Conservation (phyloP, 1,140 invertebrate genomes). For the Galendromus occidentalis region DNA sequence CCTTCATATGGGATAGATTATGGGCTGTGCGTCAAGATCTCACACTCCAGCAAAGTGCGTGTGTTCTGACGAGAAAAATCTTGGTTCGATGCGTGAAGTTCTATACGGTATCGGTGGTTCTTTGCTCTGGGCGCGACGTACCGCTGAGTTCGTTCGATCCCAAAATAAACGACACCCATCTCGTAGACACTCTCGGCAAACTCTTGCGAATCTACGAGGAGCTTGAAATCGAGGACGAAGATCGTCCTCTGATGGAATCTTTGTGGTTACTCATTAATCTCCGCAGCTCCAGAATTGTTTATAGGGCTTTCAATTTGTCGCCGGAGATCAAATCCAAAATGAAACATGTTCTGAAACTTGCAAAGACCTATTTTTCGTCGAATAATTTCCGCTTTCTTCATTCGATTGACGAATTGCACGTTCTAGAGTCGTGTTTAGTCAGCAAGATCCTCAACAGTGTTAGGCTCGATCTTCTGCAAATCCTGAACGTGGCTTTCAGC, state of each 20-base stretch:
- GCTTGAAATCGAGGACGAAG: not conserved
- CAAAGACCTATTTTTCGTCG: too few relatives aligned
- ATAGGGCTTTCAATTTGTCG: not conserved
- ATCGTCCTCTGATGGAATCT: not conserved
- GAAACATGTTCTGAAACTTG: too few relatives aligned
- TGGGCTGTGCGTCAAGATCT: conserved; percentile 1
- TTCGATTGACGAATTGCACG: too few relatives aligned
- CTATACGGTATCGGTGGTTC: not conserved
- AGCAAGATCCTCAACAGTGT: too few relatives aligned
- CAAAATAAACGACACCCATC: not conserved
- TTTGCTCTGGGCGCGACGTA: not conserved
- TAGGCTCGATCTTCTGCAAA: too few relatives aligned
- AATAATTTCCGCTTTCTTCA: too few relatives aligned
- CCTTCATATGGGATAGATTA: not conserved
- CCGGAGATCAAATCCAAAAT: not conserved
- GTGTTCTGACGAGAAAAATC: not conserved
- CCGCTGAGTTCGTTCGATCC: not conserved
- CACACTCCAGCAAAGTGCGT: not conserved
- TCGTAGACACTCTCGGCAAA: not conserved
- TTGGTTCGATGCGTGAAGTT: not conserved
- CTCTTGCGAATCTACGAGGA: not conserved
- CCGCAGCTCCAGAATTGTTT: not conserved
- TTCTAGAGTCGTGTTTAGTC: too few relatives aligned
- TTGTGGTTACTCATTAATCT: not conserved
- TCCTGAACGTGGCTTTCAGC: too few relatives aligned